phyloP scores from a whole-genome alignment of 1,140 invertebrate species.

The Conus ventricosus region DNA sequence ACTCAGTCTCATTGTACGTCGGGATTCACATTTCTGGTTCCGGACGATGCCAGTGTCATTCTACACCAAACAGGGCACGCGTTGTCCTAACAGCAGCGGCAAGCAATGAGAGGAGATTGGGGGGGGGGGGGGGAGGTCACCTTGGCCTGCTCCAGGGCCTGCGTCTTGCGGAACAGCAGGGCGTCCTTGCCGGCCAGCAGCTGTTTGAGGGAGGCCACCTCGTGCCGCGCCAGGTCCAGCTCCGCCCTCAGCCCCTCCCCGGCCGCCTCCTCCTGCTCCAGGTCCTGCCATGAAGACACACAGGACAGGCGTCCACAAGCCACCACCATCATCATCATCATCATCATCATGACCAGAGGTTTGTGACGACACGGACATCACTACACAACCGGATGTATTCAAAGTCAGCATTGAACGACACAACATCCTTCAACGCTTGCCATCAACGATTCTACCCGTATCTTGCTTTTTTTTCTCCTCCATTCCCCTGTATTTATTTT shows the following conservation, averaged over 20 bases:
- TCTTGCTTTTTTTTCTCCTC: no score
- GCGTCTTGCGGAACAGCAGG: conserved; percentile 61
- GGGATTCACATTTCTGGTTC: no score
- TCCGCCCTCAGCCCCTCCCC: conserved; percentile 54
- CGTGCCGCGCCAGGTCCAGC: conserved; percentile 53
- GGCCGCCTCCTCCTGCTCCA: conserved; percentile 48
- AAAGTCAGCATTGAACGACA: no score
- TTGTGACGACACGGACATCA: not conserved
- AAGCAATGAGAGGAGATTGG: no score
- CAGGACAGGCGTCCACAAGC: not conserved
- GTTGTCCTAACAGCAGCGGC: no score
- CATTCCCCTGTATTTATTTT: no score
- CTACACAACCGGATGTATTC: no score
- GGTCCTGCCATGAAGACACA: conserved; percentile 41
- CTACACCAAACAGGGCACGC: no score
- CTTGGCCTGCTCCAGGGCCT: conserved; percentile 64
- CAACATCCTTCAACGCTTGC: no score
- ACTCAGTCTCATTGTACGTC: no score
- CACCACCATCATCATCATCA: not conserved
- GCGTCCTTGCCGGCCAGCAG: conserved; percentile 63
- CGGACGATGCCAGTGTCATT: no score
- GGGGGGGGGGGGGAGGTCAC: conserved; percentile 32
- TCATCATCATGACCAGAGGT: not conserved
- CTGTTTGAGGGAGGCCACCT: conserved; percentile 58
- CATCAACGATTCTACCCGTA: no score